phyloP scores from a whole-genome alignment of 2,888 invertebrate species.

The Resseliella maxima region DNA sequence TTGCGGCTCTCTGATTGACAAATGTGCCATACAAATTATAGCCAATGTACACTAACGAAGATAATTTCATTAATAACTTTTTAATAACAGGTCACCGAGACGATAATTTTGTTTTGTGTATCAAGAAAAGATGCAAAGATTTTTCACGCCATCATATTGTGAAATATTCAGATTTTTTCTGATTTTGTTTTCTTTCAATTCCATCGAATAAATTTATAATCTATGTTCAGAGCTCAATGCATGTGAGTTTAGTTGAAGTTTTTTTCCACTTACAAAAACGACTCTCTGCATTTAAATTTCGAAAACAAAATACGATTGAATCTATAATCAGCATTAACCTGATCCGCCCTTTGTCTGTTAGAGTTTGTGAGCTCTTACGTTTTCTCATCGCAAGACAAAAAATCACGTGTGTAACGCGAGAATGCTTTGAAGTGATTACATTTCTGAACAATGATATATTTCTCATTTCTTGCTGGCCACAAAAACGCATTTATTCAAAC shows the following conservation, averaged over 20 bases:
- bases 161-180: constrained; percentile 28
- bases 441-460: constrained; percentile 48
- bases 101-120: not conserved
- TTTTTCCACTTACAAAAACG: not conserved
- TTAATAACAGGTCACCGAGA: constrained; percentile 30
- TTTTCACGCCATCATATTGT: constrained; percentile 28
- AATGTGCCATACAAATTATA: constrained; percentile 41
- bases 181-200: not conserved
- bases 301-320: constrained; percentile 35
- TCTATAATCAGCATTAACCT: constrained; percentile 51
- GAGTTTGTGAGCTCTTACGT: not conserved
- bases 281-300: not conserved
- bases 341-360: constrained; percentile 35
- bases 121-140: not conserved
- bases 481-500: not conserved
- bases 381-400: not conserved
- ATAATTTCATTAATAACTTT: constrained; percentile 48
- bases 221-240: not conserved
- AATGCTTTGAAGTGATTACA: constrained; percentile 41
- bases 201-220: not conserved
- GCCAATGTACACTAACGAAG: constrained; percentile 14
- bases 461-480: not conserved
- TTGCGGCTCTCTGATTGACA: constrained; percentile 1
- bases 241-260: not conserved
- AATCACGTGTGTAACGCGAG: constrained; percentile 47